Percentiles rank a stretch among this genome's conserved stretches.
These are phyloP conservation scores for Frieseomelitta varia DNA, from an alignment of 1,140 invertebrate species.

Conservation along the genomic window DNA sequence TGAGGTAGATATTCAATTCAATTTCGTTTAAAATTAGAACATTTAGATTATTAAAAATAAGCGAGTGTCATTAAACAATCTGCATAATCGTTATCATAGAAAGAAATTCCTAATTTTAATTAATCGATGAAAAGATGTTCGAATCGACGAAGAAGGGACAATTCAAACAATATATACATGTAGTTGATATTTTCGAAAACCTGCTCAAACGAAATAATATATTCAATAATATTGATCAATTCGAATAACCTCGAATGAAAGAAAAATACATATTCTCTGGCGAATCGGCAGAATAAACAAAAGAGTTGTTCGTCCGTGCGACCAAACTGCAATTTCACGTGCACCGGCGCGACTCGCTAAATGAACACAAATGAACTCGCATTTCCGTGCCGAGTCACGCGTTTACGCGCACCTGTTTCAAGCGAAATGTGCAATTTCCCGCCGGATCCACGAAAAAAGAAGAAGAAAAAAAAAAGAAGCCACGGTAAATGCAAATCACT, in stretches of 20 bases:
- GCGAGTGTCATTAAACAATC: too few species aligned
- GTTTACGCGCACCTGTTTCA: slow-evolving; percentile 2
- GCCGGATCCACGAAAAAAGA: background rate
- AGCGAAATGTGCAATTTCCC: background rate
- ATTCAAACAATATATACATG: too few species aligned
- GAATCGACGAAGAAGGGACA: too few species aligned
- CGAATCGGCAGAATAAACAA: background rate
- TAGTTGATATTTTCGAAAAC: too few species aligned
- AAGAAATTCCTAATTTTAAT: too few species aligned
- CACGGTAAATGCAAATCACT: background rate
- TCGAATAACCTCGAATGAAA: background rate
- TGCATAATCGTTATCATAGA: too few species aligned
- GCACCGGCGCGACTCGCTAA: background rate
- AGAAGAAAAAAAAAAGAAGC: background rate
- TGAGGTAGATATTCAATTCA: too few species aligned
- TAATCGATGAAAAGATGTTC: too few species aligned
- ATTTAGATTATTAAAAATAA: too few species aligned
- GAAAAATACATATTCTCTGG: background rate
- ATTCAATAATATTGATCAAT: too few species aligned
- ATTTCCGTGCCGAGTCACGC: background rate
- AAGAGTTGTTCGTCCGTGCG: background rate
- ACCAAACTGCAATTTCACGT: background rate
- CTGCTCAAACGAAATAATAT: too few species aligned
- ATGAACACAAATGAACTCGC: slow-evolving; percentile 6
- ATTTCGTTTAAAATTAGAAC: too few species aligned